Percentiles rank a stretch among this genome's conserved stretches.
These are phyloP conservation scores for Limnephilus marmoratus DNA, from an alignment of 2,888 invertebrate genomes.

Conservation along the genomic window DNA sequence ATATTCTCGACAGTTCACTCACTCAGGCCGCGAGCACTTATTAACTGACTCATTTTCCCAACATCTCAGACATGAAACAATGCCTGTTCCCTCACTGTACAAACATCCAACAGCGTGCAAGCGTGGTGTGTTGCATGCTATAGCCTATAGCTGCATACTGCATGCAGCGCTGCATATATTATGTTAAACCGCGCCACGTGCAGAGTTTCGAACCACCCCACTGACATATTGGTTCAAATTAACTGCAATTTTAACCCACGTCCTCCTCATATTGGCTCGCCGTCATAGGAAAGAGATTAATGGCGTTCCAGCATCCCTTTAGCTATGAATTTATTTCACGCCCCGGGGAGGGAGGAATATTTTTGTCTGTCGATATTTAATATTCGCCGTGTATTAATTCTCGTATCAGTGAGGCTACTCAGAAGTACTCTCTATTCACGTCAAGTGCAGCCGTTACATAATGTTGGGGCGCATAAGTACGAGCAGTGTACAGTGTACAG, in stretches of 20 bases:
- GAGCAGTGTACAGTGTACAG: not conserved
- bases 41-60: not conserved
- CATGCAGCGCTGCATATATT: conserved; percentile 12
- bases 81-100: not conserved
- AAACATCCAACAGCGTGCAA: not conserved
- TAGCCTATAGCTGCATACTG: not conserved
- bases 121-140: not conserved
- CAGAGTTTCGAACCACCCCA: conserved; percentile 22
- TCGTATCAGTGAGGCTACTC: not conserved
- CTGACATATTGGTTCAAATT: conserved; percentile 64
- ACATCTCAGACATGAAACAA: conserved; percentile 7
- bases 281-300: conserved; percentile 61
- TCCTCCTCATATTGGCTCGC: conserved; percentile 57
- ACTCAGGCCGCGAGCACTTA: not conserved
- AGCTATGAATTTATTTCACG: conserved; percentile 56
- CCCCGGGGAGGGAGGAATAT: conserved; percentile 34
- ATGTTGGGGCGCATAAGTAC: not conserved
- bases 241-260: conserved; percentile 64
- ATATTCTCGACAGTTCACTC: not conserved
- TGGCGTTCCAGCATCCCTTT: conserved; percentile 53
- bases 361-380: conserved; percentile 37
- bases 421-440: not conserved
- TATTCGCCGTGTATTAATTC: not conserved
- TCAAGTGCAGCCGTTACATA: conserved; percentile 34
- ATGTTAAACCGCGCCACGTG: conserved; percentile 14